Conservation (phyloP, 2,888 invertebrate species). For the Priocnemis perturbator region DNA sequence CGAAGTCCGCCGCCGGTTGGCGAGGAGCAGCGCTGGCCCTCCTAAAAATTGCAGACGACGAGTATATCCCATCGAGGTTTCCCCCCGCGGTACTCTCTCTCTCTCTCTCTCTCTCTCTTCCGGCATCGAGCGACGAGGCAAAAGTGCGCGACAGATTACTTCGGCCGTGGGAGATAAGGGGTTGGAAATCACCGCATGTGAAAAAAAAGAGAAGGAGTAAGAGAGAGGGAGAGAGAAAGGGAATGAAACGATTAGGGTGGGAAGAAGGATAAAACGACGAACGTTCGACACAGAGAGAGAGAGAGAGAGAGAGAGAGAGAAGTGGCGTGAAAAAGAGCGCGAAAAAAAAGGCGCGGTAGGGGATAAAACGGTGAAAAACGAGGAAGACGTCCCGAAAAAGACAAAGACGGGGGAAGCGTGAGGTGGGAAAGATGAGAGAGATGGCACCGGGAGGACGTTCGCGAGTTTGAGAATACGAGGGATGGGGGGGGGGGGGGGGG, state of each 20-base stretch:
- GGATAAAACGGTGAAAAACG: conserved; percentile 1
- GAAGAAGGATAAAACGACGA: not conserved
- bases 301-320: not conserved
- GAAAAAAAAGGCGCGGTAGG: not conserved
- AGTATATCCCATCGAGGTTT: conserved; percentile 21
- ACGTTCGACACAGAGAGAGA: not conserved
- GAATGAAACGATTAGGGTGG: not conserved
- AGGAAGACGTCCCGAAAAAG: not conserved
- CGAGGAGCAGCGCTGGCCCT: conserved; percentile 14
- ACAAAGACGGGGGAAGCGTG: not conserved
- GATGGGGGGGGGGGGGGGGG: not conserved
- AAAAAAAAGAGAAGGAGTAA: not conserved
- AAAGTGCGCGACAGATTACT: conserved; percentile 31
- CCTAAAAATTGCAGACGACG: conserved; percentile 29
- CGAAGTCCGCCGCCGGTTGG: conserved; percentile 18
- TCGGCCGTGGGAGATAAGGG: conserved; percentile 3
- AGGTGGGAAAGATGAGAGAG: not conserved
- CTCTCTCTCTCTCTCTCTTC: no score
- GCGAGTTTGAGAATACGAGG: not conserved
- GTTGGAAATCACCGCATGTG: not conserved
- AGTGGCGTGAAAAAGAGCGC: not conserved
- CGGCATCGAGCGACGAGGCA: conserved; percentile 15
- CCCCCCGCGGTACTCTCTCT: conserved; percentile 3
- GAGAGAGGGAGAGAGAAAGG: not conserved
- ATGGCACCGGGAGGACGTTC: not conserved